Evolutionary conservation across 2,888 invertebrate genomes (phyloP).

Genomic region (Ptychoptera albimana): DNA sequence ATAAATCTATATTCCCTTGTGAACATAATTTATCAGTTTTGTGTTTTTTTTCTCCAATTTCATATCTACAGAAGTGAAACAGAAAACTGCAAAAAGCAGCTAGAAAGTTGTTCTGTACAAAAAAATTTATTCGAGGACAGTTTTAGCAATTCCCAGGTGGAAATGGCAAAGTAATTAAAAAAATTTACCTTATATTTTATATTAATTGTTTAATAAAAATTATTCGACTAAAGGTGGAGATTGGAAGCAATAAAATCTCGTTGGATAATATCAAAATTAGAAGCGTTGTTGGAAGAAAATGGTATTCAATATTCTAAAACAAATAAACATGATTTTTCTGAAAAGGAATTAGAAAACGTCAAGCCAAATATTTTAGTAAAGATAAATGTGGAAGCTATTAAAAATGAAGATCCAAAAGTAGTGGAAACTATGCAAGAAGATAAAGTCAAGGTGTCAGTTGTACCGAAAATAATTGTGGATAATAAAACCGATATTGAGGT

Average conservation of each 20-base stretch:
- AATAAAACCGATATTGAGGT: too few species aligned
- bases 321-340: too few species aligned
- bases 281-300: slow-evolving; percentile 22
- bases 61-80: slow-evolving; percentile 30
- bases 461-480: too few species aligned
- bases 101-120: slow-evolving; percentile 23
- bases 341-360: too few species aligned
- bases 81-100: slow-evolving; percentile 22
- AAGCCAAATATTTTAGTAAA: too few species aligned
- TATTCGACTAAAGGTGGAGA: slow-evolving; percentile 23
- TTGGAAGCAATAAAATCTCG: slow-evolving; percentile 27
- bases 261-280: slow-evolving; percentile 25
- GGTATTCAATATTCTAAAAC: slow-evolving; percentile 15
- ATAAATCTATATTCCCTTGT: slow-evolving; percentile 7
- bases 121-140: slow-evolving; percentile 24
- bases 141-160: slow-evolving; percentile 22
- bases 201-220: slow-evolving; percentile 4
- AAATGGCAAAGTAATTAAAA: slow-evolving; percentile 21
- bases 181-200: neutral
- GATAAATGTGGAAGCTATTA: too few species aligned
- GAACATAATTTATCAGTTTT: slow-evolving; percentile 17
- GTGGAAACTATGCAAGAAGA: too few species aligned
- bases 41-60: too few species aligned
- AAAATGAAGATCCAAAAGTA: too few species aligned
- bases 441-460: too few species aligned